phyloP scores from a whole-genome alignment of 2,888 invertebrate species.

The Xestoiulus laeticollis region DNA sequence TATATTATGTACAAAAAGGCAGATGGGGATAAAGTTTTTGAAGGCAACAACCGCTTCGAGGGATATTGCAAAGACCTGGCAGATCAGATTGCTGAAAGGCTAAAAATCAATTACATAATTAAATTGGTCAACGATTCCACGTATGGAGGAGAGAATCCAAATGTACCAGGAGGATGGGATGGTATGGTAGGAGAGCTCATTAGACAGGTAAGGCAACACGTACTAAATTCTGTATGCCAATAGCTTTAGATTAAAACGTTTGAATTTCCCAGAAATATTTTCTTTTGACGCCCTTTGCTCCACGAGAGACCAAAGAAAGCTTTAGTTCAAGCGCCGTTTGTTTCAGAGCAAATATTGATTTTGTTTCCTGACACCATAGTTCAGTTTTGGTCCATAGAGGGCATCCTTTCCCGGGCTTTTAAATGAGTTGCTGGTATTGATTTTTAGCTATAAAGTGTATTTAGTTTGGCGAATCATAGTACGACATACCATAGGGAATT shows the following conservation, averaged over 20 bases:
- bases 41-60: slow-evolving; percentile 84
- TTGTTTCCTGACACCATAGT: background rate
- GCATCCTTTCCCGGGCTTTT: background rate
- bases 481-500: no score
- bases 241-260: background rate
- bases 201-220: slow-evolving; percentile 60
- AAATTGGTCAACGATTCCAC: slow-evolving; percentile 70
- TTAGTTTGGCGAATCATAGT: no score
- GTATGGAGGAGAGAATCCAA: slow-evolving; percentile 57
- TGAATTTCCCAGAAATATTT: background rate
- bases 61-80: slow-evolving; percentile 91
- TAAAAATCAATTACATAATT: slow-evolving; percentile 86
- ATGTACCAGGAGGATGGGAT: slow-evolving; percentile 61
- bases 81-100: slow-evolving; percentile 77
- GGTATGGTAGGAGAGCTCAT: slow-evolving; percentile 69
- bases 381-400: background rate
- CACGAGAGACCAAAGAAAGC: background rate
- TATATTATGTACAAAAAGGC: slow-evolving; percentile 81
- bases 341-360: background rate
- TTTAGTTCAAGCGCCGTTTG: background rate
- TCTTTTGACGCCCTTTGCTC: background rate
- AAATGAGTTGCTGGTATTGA: background rate
- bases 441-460: background rate
- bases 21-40: slow-evolving; percentile 75
- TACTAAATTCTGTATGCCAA: background rate